Conservation (phyloP, 2,888 invertebrate genomes). For the Macroteleia sp. region DNA sequence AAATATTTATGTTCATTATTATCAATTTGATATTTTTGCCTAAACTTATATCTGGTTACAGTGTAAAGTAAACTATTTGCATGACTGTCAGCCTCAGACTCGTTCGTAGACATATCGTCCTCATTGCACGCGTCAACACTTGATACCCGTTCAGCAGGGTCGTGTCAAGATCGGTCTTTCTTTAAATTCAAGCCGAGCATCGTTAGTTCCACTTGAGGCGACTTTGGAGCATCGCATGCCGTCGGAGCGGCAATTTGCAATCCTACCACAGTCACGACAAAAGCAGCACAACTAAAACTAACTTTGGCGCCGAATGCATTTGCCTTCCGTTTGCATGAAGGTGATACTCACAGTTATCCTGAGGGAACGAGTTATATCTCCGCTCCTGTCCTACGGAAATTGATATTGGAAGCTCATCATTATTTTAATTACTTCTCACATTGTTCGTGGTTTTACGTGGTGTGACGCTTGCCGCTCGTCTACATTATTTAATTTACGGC, state of each 20-base stretch:
- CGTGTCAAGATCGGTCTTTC: conserved; percentile 18
- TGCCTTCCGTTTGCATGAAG: conserved; percentile 65
- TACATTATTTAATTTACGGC: conserved; percentile 48
- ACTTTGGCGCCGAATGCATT: conserved; percentile 72
- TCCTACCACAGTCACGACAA: conserved; percentile 69
- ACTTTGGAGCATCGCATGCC: background rate
- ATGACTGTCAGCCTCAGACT: conserved; percentile 1
- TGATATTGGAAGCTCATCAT: conserved; percentile 73
- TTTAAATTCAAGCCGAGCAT: conserved; percentile 1
- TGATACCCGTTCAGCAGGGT: conserved; percentile 2
- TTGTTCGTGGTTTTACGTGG: conserved; percentile 61
- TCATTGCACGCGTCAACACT: conserved; percentile 9
- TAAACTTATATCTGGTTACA: background rate
- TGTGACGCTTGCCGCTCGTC: conserved; percentile 18
- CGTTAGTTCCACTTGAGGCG: conserved; percentile 8
- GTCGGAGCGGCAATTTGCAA: conserved; percentile 71
- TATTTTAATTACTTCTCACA: conserved; percentile 73
- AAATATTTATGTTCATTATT: no score
- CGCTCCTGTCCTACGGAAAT: conserved; percentile 64
- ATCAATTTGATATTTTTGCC: no score
- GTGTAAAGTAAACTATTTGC: conserved; percentile 4
- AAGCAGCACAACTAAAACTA: conserved; percentile 64
- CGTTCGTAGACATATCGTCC: conserved; percentile 3
- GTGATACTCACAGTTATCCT: conserved; percentile 56
- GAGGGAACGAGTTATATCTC: conserved; percentile 48